Evolutionary conservation across 1,140 invertebrate species (phyloP).

Genomic region (Conopomorpha cramerella): DNA sequence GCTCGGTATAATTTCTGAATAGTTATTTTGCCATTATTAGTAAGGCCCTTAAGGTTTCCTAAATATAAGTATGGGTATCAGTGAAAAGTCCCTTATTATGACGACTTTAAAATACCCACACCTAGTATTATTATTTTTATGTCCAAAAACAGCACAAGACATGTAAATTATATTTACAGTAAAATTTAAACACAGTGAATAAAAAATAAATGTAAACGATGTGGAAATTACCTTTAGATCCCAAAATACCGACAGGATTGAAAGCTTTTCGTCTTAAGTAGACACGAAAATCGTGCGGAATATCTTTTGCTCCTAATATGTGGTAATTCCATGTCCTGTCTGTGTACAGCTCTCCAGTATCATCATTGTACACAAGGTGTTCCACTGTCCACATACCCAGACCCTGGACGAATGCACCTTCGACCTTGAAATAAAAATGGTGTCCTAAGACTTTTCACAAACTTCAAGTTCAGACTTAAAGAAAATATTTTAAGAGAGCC

Average conservation of each 20-base stretch:
- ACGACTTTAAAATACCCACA: too few relatives aligned
- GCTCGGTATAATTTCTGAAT: too few relatives aligned
- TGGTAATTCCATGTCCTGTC: conserved; percentile 83
- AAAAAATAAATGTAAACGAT: too few relatives aligned
- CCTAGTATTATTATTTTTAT: too few relatives aligned
- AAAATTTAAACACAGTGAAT: too few relatives aligned
- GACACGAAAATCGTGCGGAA: conserved; percentile 78
- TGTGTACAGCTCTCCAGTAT: conserved; percentile 69
- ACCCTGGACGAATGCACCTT: conserved; percentile 86
- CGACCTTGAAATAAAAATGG: conserved; percentile 26
- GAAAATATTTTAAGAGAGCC: too few relatives aligned
- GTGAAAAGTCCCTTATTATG: too few relatives aligned
- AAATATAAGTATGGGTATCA: too few relatives aligned
- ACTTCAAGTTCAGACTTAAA: not conserved
- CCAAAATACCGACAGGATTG: conserved; percentile 72
- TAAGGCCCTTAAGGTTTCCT: too few relatives aligned
- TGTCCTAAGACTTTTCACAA: not conserved
- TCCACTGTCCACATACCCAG: conserved; percentile 76
- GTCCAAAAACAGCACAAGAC: too few relatives aligned
- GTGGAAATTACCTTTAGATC: conserved; percentile 78
- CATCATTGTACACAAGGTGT: conserved; percentile 65
- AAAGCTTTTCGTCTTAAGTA: conserved; percentile 69
- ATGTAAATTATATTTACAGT: too few relatives aligned
- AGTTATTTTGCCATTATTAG: too few relatives aligned
- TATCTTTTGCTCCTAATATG: conserved; percentile 77